These are phyloP conservation scores for Diacarnus erythraeanus DNA, from an alignment of 37 sponge, comb jelly and placozoan species.

Conservation along the genomic window DNA sequence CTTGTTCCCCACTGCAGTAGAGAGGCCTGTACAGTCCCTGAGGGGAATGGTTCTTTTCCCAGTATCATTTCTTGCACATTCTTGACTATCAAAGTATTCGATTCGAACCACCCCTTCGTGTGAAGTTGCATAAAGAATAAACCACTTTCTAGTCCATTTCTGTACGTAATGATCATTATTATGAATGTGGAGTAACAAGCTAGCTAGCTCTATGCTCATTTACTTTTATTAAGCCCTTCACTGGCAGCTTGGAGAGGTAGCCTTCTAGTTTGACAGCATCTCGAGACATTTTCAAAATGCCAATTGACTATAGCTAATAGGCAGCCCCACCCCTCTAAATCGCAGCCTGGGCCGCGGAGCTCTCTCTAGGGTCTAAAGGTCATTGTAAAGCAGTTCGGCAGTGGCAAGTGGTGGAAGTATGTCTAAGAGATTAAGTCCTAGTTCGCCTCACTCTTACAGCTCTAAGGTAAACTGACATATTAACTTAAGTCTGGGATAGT, in stretches of 20 bases:
- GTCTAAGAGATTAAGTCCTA: background rate
- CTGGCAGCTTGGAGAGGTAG: constrained; percentile 72
- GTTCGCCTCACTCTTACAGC: background rate
- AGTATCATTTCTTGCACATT: background rate
- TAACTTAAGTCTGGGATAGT: no score
- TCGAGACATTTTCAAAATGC: constrained; percentile 21
- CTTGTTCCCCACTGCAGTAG: constrained; percentile 38
- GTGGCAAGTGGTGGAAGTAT: background rate
- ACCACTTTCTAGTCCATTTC: constrained; percentile 74
- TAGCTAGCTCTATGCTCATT: background rate
- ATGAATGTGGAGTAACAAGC: background rate
- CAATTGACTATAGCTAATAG: background rate
- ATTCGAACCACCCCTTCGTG: constrained; percentile 56
- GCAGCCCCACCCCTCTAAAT: constrained; percentile 11
- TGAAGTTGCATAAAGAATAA: constrained; percentile 59
- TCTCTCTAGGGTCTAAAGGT: background rate
- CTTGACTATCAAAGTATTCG: constrained; percentile 72
- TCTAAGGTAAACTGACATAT: background rate
- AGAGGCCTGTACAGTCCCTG: constrained; percentile 44
- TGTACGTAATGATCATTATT: constrained; percentile 26
- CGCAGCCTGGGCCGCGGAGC: background rate
- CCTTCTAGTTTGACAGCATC: constrained; percentile 35
- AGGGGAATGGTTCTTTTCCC: constrained; percentile 66
- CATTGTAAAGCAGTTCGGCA: no score
- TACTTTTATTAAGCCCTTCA: constrained; percentile 69